phyloP scores from a whole-genome alignment of 2,113 vertebrate genomes.

The Petaurus breviceps region DNA sequence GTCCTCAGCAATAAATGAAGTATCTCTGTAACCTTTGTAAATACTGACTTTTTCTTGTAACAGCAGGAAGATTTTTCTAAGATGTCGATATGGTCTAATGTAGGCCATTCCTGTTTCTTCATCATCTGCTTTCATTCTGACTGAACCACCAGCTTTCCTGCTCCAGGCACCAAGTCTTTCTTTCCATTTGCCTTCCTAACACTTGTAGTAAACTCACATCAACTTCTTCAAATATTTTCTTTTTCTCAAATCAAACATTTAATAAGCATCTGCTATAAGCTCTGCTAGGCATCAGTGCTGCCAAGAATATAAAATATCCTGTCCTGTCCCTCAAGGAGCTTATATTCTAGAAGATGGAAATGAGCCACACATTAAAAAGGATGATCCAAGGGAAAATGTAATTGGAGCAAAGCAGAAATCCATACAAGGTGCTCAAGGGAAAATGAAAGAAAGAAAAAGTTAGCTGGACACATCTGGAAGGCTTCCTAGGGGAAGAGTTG shows the following conservation, averaged over 20 bases:
- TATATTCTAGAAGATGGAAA: not conserved
- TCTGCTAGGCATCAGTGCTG: not conserved
- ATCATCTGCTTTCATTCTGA: slow-evolving; percentile 34
- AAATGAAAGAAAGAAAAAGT: not conserved
- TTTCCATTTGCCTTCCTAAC: not conserved
- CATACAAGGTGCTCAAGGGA: not conserved
- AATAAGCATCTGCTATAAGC: not conserved
- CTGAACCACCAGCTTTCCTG: not conserved
- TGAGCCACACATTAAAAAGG: not conserved
- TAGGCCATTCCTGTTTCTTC: not conserved
- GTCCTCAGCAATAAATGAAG: slow-evolving; percentile 33
- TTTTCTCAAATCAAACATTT: not conserved
- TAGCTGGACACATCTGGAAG: not conserved
- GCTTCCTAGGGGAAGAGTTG: not conserved
- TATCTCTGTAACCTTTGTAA: slow-evolving; percentile 44
- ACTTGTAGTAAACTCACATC: not conserved
- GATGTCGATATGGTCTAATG: slow-evolving; percentile 28
- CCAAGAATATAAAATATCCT: not conserved
- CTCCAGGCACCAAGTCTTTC: not conserved
- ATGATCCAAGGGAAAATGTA: not conserved
- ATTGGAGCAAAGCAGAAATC: not conserved
- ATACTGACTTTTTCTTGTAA: slow-evolving; percentile 22
- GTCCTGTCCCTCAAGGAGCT: not conserved
- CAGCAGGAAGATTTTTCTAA: slow-evolving; percentile 47
- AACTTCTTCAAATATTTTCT: not conserved